Evolutionary conservation across 2,888 invertebrate species (phyloP), one percentile per base, ranked within the genome.

Genomic region (Dasypogon diadema): DNA sequence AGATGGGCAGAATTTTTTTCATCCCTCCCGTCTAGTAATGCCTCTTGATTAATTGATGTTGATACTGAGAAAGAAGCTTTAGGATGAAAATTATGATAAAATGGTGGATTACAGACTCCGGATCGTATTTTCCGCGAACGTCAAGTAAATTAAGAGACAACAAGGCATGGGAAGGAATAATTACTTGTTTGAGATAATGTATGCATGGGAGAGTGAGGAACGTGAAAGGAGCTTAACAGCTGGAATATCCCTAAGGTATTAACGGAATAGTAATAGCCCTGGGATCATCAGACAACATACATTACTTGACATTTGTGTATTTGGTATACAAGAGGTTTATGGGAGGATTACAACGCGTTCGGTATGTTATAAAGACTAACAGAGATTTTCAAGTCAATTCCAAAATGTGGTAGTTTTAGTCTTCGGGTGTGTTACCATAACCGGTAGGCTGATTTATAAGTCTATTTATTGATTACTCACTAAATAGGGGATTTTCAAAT

Each of bases 31-130:
- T 8, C 42, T 12, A 60, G 60, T 60, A 60, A 60, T 37, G 18
- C 37, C 37, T 16, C 60, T 37, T 60, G 60, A 60, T 60, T 60
- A 60, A 60, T 60, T 60, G 60, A 37, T 60, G 60, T 60, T 60
- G 60, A 60, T 60, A 60, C 60, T 60, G 37, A 21, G 60, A 37
- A 60, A 60, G 60, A 60, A 60, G 60, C 60, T 60, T 60, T 60
- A 34, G 60, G 37, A 60, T 60, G 60, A 42, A 60, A 34, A 60
- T 60, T 60, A 60, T 60, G 60, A 60, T 60, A 60, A 60, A 58
- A 60, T 18, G 60, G 60, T 37, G 60, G 60, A 60, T 60, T 60
- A 60, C 60, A 34, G 37, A 18, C 60, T 37, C 18, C 37, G 37
- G 37, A 58, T 26, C 14, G 58, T 34, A 16, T 58, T 16, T 16